These are phyloP conservation scores for Drosophila quadrilineata DNA, from an alignment of 1,140 invertebrate species.

Conservation along the genomic window DNA sequence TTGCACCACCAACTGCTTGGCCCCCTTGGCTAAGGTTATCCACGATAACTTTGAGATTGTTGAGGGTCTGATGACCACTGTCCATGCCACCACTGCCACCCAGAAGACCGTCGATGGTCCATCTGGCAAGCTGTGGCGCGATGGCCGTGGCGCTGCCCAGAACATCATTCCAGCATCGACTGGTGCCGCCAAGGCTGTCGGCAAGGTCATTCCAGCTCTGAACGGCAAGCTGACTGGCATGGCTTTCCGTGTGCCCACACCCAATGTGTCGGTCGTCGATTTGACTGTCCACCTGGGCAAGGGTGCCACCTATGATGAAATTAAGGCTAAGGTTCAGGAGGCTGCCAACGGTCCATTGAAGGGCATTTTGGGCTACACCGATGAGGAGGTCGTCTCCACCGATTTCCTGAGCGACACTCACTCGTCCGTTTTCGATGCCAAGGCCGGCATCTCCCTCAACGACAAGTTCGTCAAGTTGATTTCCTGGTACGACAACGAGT, in stretches of 20 bases:
- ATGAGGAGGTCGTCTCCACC: slow-evolving; percentile 95
- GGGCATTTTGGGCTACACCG: slow-evolving; percentile 96
- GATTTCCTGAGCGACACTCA: slow-evolving; percentile 94
- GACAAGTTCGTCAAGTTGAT: slow-evolving; percentile 95
- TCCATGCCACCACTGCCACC: no score
- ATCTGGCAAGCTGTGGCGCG: no score
- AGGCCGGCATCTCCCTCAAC: slow-evolving; percentile 94
- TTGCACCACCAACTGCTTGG: no score
- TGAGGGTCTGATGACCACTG: no score
- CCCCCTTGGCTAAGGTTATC: no score
- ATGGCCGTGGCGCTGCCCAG: slow-evolving; percentile 96
- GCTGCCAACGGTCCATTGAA: slow-evolving; percentile 91
- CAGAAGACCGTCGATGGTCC: no score
- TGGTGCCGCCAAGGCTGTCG: slow-evolving; percentile 98
- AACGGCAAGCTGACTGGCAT: slow-evolving; percentile 98
- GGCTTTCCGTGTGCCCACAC: slow-evolving; percentile 98
- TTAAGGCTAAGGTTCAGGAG: slow-evolving; percentile 94
- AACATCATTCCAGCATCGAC: slow-evolving; percentile 99
- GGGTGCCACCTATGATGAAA: slow-evolving; percentile 92
- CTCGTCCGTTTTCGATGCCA: slow-evolving; percentile 97
- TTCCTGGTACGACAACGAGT: slow-evolving; percentile 99
- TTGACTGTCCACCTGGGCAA: slow-evolving; percentile 91
- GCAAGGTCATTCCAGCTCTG: slow-evolving; percentile 96
- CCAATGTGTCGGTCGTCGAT: slow-evolving; percentile 98
- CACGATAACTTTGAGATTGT: no score